Evolutionary conservation across 2,797 vertebrate genomes (phyloP), one percentile per base, ranked within the genome.

Genomic region (Fistularia tabacaria): DNA sequence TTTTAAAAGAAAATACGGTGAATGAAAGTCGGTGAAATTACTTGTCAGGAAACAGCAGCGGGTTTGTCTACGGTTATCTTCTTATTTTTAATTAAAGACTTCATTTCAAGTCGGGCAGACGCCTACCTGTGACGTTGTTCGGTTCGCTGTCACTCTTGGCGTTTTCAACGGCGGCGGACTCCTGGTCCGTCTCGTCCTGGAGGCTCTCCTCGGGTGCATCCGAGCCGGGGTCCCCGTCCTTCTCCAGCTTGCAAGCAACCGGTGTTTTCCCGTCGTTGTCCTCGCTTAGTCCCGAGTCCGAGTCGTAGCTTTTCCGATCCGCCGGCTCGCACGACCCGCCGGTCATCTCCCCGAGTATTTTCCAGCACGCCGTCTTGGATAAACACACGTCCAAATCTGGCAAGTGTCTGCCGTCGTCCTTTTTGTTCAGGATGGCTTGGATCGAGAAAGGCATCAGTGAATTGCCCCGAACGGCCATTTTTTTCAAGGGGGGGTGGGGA

Each of bases 381-480:
- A 92, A 89, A 58, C 94, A 94, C 72, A 92, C 82, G 78, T 91
- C 91, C 86, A 93, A 66, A 51, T 89, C 88, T 53, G 87, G 84
- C 57, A 92, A 80, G 68, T 87, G 90, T 57, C 89, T 64, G 43
- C 76, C 85, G 54, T 93, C 91, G 75, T 96, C 94, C 80, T 95
- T 98, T 82, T 93, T 93, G 89, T 95, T 94, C 64, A 98, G 90
- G 81, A 98, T 98, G 65, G 95, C 95, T 84, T 98, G 96, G 86
- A 98, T 98, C 48, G 95, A 98, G 84, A 98, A 98, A 36, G 95
- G 94, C 90, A 94, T 95, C 79, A 96, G 87, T 71, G 93, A 87
- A 87, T 80, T 86, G 76, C 91, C 88, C 74, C 94, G 94, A 73
- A 95, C 90, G 65, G 95, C 94, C 96, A 98, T 98, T 71, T 88